A percentile compares a stretch with the other conserved stretches of the same genome.
Conservation (phyloP, 1,140 invertebrate species). For the Aphelinus certus region DNA sequence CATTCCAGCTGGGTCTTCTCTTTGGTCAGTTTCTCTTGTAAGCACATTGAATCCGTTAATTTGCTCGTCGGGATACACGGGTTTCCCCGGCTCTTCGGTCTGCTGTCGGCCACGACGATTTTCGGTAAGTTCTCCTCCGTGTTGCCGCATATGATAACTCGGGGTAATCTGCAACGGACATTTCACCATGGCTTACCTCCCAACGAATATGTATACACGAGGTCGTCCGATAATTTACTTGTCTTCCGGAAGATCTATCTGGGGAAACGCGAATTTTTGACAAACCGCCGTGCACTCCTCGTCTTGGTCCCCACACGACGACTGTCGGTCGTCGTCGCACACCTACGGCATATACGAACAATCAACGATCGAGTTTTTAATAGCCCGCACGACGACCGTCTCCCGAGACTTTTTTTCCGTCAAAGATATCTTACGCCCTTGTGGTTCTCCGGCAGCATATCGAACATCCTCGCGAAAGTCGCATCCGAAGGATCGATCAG, state of each 20-base stretch:
- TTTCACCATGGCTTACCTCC: no score
- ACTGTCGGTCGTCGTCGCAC: no score
- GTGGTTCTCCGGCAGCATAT: conserved; percentile 46
- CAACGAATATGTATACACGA: no score
- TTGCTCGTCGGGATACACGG: conserved; percentile 54
- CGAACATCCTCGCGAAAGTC: conserved; percentile 50
- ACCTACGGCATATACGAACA: no score
- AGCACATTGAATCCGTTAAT: conserved; percentile 66
- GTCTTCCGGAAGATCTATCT: conserved; percentile 56
- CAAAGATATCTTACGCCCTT: conserved; percentile 19
- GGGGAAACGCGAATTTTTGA: conserved; percentile 47
- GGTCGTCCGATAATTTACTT: conserved; percentile 42
- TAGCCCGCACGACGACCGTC: no score
- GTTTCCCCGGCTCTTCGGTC: conserved; percentile 40
- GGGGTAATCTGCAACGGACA: conserved; percentile 49
- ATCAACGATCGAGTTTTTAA: no score
- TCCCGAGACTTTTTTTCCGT: no score
- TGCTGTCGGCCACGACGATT: conserved; percentile 57
- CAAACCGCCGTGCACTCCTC: no score
- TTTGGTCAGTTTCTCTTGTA: conserved; percentile 71
- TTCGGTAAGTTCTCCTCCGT: conserved; percentile 57
- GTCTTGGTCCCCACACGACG: no score
- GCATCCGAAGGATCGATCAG: conserved; percentile 49
- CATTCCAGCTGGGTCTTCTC: conserved; percentile 72
- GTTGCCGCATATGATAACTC: conserved; percentile 58